Evolutionary conservation across 2,888 invertebrate genomes (phyloP), one percentile per base, ranked within the genome.

Genomic region (Drosophila suboccidentalis): DNA sequence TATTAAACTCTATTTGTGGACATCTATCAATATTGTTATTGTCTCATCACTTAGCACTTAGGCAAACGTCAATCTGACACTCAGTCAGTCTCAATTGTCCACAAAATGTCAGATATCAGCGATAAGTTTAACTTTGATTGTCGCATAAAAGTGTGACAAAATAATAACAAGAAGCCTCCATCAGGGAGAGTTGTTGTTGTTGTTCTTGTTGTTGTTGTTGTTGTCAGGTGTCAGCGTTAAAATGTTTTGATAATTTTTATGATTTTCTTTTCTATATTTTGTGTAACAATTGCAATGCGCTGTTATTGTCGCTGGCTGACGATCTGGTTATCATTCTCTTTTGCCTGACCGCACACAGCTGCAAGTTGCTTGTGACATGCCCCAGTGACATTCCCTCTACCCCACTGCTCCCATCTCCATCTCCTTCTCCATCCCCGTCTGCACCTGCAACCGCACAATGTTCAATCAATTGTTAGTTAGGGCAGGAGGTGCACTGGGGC

Each of bases 391-490:
- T 29, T 17, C 26, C 47, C 55, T 19, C 38, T 8, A n/a, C 36
- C 43, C 8, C n/a, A 13, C 8, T 29, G 29, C 29, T 29, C 29
- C 17, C 46, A 26, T 13, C 22, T 26, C 15, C 41, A 9, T 22
- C 4, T 32, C 10, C 32, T 4, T 2, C 38, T 34, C n/a, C n/a
- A n/a, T n/a, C n/a, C n/a, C n/a, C n/a, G n/a, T n/a, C 44, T 15
- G 38, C 54, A 55, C 61, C 57, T 66, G 60, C 59, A 55, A 60
- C 54, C 36, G 64, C 81, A 38, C 59, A 74, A 39, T 54, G 83
- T 80, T 71, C 87, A 84, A 84, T 81, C 82, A 84, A 84, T 78
- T 82, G 82, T 29, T 29, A 29, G 29, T 8, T 2, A 1, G 29
- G 29, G 29, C 6, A 29, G 29, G 29, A 29, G 29, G 29, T 8